phyloP scores from a whole-genome alignment of 2,888 invertebrate species.

The Osedax fenrisi region DNA sequence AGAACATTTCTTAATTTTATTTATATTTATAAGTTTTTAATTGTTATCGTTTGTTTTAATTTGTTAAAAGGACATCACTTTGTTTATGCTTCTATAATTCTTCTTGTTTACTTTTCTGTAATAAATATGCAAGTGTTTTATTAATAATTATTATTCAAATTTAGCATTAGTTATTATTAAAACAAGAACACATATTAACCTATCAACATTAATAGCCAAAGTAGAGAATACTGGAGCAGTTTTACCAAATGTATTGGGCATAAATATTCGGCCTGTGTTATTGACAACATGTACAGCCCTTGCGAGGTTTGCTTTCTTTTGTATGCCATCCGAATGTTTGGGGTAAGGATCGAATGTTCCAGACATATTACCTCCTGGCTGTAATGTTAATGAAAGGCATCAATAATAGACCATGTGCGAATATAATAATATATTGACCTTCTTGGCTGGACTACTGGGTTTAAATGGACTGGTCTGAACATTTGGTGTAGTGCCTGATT shows the following conservation, averaged over 20 bases:
- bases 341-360: conserved; percentile 50
- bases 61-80: conserved; percentile 1
- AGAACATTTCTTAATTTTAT: too few relatives aligned
- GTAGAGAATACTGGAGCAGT: conserved; percentile 46
- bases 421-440: conserved; percentile 39
- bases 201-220: conserved; percentile 46
- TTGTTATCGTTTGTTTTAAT: too few relatives aligned
- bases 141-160: too few relatives aligned
- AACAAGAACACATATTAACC: conserved; percentile 38
- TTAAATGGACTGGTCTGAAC: conserved; percentile 46
- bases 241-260: conserved; percentile 49
- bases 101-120: conserved; percentile 45
- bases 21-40: too few relatives aligned
- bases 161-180: too few relatives aligned
- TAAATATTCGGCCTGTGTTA: conserved; percentile 47
- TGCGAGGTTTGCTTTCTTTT: conserved; percentile 37
- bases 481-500: conserved; percentile 23
- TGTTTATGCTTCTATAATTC: conserved; percentile 42
- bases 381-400: conserved; percentile 7
- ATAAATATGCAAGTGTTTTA: too few relatives aligned
- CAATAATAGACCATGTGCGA: neutral
- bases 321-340: conserved; percentile 46
- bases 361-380: conserved; percentile 48
- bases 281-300: conserved; percentile 46
- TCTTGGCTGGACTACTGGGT: conserved; percentile 48